These are phyloP conservation scores for Torymus aiolomorphi DNA, from an alignment of 2,888 invertebrate species.

Conservation along the genomic window DNA sequence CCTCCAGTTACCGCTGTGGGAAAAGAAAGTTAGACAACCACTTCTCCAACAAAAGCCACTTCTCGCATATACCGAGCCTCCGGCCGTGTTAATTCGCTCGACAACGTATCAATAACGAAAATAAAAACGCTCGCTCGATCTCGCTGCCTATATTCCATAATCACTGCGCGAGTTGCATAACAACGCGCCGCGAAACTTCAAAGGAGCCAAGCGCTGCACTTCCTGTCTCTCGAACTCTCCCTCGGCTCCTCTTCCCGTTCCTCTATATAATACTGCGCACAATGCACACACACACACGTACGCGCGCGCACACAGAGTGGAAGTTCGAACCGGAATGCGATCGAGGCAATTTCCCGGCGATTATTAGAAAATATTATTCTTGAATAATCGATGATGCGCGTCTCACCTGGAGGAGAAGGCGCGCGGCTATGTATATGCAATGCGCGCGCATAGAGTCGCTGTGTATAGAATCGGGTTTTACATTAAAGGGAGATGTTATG, in stretches of 20 bases:
- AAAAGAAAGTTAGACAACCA: too few relatives aligned
- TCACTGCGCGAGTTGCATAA: too few relatives aligned
- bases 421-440: neutral
- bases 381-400: constrained; percentile 65
- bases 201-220: constrained; percentile 43
- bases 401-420: constrained; percentile 22
- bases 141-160: neutral
- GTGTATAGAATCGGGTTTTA: too few relatives aligned
- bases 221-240: constrained; percentile 40
- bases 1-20: too few relatives aligned
- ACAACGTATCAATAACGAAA: constrained; percentile 56
- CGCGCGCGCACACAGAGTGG: too few relatives aligned
- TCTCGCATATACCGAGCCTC: neutral
- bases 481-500: neutral
- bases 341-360: constrained; percentile 61
- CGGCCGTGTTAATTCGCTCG: neutral
- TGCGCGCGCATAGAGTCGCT: too few relatives aligned
- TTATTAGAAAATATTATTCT: constrained; percentile 71
- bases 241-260: constrained; percentile 3
- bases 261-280: neutral
- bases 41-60: too few relatives aligned
- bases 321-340: constrained; percentile 1
- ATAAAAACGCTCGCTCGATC: constrained; percentile 36
- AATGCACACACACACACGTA: neutral
- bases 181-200: neutral